A percentile compares a stretch with the other conserved stretches of the same genome.
These are phyloP conservation scores for Lophius piscatorius DNA, from an alignment of 2,113 vertebrate species.

Conservation along the genomic window DNA sequence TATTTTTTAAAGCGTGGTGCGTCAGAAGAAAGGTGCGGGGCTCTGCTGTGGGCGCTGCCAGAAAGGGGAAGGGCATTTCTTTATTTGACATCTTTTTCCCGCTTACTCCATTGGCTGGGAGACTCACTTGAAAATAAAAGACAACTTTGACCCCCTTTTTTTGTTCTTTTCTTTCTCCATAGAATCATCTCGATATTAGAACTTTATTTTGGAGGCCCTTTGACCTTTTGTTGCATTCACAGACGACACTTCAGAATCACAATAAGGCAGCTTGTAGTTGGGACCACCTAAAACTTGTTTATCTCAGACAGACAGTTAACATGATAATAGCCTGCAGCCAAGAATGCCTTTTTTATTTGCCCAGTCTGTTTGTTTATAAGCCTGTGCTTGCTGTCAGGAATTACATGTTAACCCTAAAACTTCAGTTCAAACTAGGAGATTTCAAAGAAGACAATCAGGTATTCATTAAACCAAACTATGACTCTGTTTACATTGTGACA, in stretches of 20 bases:
- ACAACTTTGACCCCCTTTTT: slow-evolving; percentile 60
- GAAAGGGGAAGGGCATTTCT: slow-evolving; percentile 71
- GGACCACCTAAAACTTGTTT: slow-evolving; percentile 46
- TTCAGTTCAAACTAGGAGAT: no score
- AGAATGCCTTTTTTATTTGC: slow-evolving; percentile 45
- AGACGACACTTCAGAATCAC: slow-evolving; percentile 33
- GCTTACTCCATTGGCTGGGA: slow-evolving; percentile 80
- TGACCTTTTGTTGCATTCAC: slow-evolving; percentile 61
- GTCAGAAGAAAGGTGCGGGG: slow-evolving; percentile 78
- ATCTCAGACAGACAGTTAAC: slow-evolving; percentile 44
- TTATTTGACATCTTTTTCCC: slow-evolving; percentile 84
- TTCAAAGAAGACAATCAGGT: no score
- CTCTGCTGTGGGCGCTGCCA: slow-evolving; percentile 64
- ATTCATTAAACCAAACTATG: no score
- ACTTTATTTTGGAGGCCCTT: slow-evolving; percentile 66
- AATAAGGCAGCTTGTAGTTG: slow-evolving; percentile 56
- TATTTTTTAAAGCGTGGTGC: slow-evolving; percentile 79
- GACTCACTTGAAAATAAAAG: slow-evolving; percentile 77
- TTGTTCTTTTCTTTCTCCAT: slow-evolving; percentile 22
- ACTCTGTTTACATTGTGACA: no score
- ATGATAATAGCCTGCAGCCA: slow-evolving; percentile 53
- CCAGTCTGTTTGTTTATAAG: slow-evolving; percentile 33
- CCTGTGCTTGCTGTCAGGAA: no score
- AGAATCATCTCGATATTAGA: slow-evolving; percentile 67
- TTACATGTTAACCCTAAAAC: no score